phyloP scores from a whole-genome alignment of 2,888 invertebrate genomes.

The Orthosia cruda region DNA sequence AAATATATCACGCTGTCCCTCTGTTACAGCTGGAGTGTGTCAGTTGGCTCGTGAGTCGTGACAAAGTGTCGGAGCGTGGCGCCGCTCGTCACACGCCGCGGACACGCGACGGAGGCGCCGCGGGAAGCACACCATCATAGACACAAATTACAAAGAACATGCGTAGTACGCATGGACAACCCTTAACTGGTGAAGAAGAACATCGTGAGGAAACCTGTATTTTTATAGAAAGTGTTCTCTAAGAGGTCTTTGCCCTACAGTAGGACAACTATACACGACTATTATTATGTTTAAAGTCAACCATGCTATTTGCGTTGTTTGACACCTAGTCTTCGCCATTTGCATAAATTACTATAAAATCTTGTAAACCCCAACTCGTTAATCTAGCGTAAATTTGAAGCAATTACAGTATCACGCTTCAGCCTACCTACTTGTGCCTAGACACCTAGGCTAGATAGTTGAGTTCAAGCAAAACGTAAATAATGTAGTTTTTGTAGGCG shows the following conservation, averaged over 20 bases:
- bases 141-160: background rate
- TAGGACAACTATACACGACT: too few relatives aligned
- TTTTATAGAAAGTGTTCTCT: too few relatives aligned
- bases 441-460: background rate
- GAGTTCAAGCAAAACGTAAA: background rate
- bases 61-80: constrained; percentile 37
- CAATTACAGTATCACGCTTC: background rate
- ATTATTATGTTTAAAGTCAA: background rate
- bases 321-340: too few relatives aligned
- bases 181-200: background rate
- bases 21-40: background rate
- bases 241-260: too few relatives aligned
- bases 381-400: background rate
- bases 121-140: constrained; percentile 6
- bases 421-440: too few relatives aligned
- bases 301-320: too few relatives aligned
- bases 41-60: constrained; percentile 27
- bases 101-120: background rate
- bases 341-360: too few relatives aligned
- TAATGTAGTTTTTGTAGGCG: background rate
- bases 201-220: background rate
- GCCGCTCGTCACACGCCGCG: constrained; percentile 36
- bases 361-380: background rate
- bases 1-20: background rate
- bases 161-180: constrained; percentile 1